Conservation (phyloP, 2,797 vertebrate species). For the Falco concolor region DNA sequence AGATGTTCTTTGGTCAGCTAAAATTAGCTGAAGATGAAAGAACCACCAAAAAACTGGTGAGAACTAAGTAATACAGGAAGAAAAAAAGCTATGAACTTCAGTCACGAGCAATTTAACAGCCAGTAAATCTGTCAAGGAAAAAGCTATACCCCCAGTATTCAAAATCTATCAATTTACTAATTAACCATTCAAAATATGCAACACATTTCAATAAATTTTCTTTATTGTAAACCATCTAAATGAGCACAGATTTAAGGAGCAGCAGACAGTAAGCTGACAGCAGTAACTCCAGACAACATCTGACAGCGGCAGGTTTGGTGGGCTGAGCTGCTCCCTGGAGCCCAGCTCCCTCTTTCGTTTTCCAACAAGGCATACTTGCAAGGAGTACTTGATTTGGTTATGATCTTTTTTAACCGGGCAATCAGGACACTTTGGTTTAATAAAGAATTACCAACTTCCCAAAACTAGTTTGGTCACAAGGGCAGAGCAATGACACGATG, state of each 20-base stretch:
- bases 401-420: not conserved
- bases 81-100: not conserved
- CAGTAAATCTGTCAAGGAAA: not conserved
- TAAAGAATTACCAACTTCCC: not conserved
- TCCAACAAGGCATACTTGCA: not conserved
- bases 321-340: not conserved
- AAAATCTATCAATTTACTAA: not conserved
- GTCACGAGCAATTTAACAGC: not conserved
- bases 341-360: not conserved
- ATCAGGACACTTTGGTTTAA: not conserved
- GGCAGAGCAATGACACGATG: not conserved
- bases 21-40: not conserved
- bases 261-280: fast-evolving
- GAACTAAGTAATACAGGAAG: not conserved
- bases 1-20: not conserved
- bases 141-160: not conserved
- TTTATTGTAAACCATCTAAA: not conserved
- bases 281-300: no score
- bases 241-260: not conserved
- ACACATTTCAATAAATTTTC: not conserved
- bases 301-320: not conserved
- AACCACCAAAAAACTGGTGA: not conserved
- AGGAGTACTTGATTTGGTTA: not conserved
- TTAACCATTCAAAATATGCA: not conserved
- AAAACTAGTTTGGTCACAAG: not conserved